Percentiles rank a stretch among this genome's conserved stretches.
Evolutionary conservation across 2,797 vertebrate genomes (phyloP).

Genomic region (Tapera naevia): DNA sequence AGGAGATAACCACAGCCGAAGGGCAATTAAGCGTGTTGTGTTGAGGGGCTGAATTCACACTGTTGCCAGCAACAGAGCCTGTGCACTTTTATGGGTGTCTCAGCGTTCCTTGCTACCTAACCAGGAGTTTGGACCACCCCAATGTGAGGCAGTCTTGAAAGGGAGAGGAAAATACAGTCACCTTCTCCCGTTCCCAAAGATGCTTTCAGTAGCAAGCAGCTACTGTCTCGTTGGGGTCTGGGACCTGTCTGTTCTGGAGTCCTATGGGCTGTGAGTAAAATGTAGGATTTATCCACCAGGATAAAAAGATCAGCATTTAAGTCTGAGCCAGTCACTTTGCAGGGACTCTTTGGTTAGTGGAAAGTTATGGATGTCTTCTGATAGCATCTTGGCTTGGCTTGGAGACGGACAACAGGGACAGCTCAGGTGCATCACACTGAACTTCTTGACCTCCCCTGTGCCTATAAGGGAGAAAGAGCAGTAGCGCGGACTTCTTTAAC

Average conservation of each 20-base stretch:
- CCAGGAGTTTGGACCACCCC: background rate
- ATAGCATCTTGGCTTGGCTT: background rate
- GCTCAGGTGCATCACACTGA: background rate
- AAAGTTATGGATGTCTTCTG: background rate
- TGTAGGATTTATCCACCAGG: background rate
- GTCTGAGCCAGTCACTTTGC: background rate
- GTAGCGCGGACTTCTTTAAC: background rate
- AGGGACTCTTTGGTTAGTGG: background rate
- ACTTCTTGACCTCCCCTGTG: background rate
- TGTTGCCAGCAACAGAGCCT: background rate
- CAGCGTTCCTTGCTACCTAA: background rate
- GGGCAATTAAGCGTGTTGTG: accelerated
- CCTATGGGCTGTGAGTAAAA: background rate
- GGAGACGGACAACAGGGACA: background rate
- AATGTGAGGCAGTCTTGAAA: background rate
- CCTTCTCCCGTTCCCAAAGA: background rate
- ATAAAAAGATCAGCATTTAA: background rate
- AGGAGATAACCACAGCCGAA: accelerated
- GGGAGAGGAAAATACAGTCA: background rate
- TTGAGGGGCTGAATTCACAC: accelerated
- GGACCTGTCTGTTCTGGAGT: background rate
- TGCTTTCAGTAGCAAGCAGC: background rate
- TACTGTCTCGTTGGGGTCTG: background rate
- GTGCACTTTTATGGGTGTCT: accelerated
- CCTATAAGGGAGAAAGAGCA: background rate